Evolutionary conservation across 2,797 vertebrate genomes (phyloP).

Genomic region (Anguilla marmorata): DNA sequence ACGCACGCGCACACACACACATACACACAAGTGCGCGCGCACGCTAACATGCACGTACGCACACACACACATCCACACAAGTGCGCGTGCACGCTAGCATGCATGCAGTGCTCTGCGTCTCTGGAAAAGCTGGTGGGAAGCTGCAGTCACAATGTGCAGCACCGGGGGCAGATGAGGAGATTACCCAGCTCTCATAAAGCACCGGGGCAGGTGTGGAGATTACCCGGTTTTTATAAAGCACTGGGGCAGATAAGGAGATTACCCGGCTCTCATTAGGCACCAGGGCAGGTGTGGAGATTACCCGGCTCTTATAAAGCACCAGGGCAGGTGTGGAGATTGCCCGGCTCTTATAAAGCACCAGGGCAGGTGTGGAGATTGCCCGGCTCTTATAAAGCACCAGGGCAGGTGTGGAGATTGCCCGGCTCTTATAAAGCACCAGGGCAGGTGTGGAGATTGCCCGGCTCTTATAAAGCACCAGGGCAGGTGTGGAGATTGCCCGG

Average conservation of each 20-base stretch:
- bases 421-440: background rate
- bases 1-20: background rate
- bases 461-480: too few relatives aligned
- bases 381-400: too few relatives aligned
- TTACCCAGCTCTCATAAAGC: background rate
- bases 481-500: too few relatives aligned
- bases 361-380: too few relatives aligned
- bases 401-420: too few relatives aligned
- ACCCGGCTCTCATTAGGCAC: constrained; percentile 57
- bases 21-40: background rate
- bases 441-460: too few relatives aligned
- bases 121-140: too few relatives aligned
- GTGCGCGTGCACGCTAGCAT: background rate
- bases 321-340: too few relatives aligned
- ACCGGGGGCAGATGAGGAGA: background rate
- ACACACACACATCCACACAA: background rate
- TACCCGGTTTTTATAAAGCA: background rate
- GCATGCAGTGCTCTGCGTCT: background rate
- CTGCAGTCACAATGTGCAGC: background rate
- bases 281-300: too few relatives aligned
- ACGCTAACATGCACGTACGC: background rate
- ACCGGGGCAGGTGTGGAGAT: too few relatives aligned
- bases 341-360: too few relatives aligned
- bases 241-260: constrained; percentile 26
- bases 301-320: too few relatives aligned